phyloP scores from a whole-genome alignment of 2,888 invertebrate species.

The Megamerina dolium region DNA sequence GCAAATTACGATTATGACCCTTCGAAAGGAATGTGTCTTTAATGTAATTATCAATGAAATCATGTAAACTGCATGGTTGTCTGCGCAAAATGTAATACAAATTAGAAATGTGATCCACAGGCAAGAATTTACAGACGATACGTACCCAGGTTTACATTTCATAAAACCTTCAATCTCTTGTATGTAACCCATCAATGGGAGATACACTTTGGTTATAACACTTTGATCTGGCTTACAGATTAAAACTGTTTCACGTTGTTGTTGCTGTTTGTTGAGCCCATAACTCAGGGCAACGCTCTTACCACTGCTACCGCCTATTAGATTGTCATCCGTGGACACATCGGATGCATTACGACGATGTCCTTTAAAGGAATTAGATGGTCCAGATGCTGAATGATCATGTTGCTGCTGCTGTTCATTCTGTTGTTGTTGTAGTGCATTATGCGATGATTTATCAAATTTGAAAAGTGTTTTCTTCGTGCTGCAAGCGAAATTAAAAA shows the following conservation, averaged over 20 bases:
- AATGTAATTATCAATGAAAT: conserved; percentile 81
- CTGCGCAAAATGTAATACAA: conserved; percentile 33
- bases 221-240: conserved; percentile 72
- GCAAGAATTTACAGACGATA: neutral
- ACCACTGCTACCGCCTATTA: conserved; percentile 25
- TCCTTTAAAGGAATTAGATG: conserved; percentile 31
- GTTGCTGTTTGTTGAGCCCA: conserved; percentile 19
- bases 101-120: neutral
- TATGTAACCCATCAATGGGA: conserved; percentile 75
- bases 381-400: conserved; percentile 7
- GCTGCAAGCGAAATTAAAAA: conserved; percentile 25
- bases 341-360: conserved; percentile 48
- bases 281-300: conserved; percentile 25
- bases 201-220: conserved; percentile 72
- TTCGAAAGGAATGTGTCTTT: conserved; percentile 79
- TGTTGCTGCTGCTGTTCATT: no score
- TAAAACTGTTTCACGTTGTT: conserved; percentile 55
- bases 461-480: conserved; percentile 62
- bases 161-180: conserved; percentile 73
- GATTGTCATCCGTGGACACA: conserved; percentile 43
- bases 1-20: conserved; percentile 56
- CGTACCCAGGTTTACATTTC: conserved; percentile 55
- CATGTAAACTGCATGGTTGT: conserved; percentile 69
- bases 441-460: conserved; percentile 59
- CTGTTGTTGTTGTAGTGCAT: conserved; percentile 24